A percentile compares a stretch with the other conserved stretches of the same genome.
Evolutionary conservation across 2,113 vertebrate genomes (phyloP).

Genomic region (Paratilapia polleni): DNA sequence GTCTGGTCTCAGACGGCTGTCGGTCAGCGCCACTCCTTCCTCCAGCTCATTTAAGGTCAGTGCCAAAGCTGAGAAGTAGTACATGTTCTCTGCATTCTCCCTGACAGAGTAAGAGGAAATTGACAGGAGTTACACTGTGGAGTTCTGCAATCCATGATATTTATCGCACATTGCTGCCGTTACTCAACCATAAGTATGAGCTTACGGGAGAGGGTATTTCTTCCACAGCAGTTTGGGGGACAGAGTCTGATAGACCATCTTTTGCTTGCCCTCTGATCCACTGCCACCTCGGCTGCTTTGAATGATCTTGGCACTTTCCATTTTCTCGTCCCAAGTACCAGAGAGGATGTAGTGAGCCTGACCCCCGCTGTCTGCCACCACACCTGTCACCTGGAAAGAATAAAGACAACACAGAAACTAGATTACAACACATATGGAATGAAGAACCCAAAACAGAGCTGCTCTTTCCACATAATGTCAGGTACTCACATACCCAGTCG

Average conservation of each 20-base stretch:
- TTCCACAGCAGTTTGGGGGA: conserved; percentile 94
- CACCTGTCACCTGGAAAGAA: conserved; percentile 88
- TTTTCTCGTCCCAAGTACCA: conserved; percentile 96
- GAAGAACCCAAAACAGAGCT: neutral
- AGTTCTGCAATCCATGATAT: conserved; percentile 3
- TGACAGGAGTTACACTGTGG: neutral
- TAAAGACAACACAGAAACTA: neutral
- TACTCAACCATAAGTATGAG: neutral
- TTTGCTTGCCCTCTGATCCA: conserved; percentile 90
- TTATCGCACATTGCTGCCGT: neutral
- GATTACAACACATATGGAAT: neutral
- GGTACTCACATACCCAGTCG: neutral
- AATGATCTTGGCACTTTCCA: conserved; percentile 92
- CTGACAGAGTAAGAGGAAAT: conserved; percentile 64
- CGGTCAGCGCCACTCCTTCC: conserved; percentile 85
- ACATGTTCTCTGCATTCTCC: conserved; percentile 98
- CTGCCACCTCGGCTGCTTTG: conserved; percentile 90
- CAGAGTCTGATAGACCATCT: conserved; percentile 95
- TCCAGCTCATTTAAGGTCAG: conserved; percentile 93
- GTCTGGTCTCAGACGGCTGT: conserved; percentile 93
- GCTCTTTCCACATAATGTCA: neutral
- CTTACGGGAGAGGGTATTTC: conserved; percentile 97
- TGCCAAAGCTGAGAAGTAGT: conserved; percentile 93
- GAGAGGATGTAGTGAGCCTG: conserved; percentile 95
- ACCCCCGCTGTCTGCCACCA: conserved; percentile 86